phyloP scores from a whole-genome alignment of 2,797 vertebrate species.

The Parotocinclus haroldoi region DNA sequence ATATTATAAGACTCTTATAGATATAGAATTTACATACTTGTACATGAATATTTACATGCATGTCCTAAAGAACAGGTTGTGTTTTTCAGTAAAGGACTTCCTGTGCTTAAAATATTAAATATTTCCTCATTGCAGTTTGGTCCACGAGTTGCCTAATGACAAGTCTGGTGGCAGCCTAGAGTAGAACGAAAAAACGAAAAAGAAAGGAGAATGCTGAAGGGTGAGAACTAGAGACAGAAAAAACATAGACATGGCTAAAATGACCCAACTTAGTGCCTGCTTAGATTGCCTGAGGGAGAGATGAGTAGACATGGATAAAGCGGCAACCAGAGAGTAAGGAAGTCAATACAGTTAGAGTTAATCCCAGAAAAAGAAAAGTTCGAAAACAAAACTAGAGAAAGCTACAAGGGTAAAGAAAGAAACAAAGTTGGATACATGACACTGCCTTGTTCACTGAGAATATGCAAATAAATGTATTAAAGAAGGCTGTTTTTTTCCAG shows the following conservation, averaged over 20 bases:
- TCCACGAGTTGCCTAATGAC: conserved; percentile 53
- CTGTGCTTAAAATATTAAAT: conserved; percentile 56
- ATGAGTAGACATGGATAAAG: conserved; percentile 5
- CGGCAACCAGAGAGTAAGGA: conserved; percentile 10
- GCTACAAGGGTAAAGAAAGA: not conserved
- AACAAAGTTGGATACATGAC: not conserved
- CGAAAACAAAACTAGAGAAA: conserved; percentile 4
- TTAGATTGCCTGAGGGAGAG: conserved; percentile 8
- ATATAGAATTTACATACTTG: conserved; percentile 16
- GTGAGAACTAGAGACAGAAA: not conserved
- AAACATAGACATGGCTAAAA: not conserved
- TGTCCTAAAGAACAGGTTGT: conserved; percentile 34
- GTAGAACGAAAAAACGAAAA: not conserved
- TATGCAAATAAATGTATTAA: too few relatives aligned
- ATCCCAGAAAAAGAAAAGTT: not conserved
- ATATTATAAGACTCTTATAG: conserved; percentile 9
- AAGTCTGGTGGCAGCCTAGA: conserved; percentile 13
- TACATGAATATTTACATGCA: conserved; percentile 6
- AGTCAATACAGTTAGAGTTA: conserved; percentile 13
- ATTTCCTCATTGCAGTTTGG: conserved; percentile 38
- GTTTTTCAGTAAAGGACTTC: conserved; percentile 36
- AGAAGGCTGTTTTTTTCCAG: too few relatives aligned
- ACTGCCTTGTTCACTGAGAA: too few relatives aligned
- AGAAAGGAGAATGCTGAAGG: not conserved
- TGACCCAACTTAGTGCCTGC: conserved; percentile 23